Base-by-base conservation (phyloP, 23 tunicate species). In the Styela plicata region DNA sequence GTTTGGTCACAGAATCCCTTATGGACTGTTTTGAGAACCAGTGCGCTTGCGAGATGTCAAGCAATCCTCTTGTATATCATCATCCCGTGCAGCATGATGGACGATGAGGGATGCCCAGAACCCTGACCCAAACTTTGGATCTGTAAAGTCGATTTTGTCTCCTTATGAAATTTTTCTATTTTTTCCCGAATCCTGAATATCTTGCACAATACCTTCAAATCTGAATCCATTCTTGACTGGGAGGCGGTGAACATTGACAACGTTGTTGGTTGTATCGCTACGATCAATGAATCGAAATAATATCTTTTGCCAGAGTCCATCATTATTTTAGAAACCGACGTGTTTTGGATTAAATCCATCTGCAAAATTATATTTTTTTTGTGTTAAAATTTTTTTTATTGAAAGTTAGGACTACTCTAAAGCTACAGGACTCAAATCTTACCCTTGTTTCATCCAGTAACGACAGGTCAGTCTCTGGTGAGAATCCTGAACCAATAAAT, bases 401-500 rank as follows among this genome's bases (percentile, higher is more conserved):
- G 71, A 67, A 67, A 67, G 13, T 25, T 25, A 67, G 2, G 2
- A 25, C 16, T 18, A 67, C 30, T 0, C 19, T n/a, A n/a, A n/a
- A n/a, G n/a, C n/a, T n/a, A n/a, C n/a, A n/a, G n/a, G n/a, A n/a
- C n/a, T n/a, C n/a, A n/a, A n/a, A n/a, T n/a, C 80, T 31, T 32
- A 86, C 91, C 84, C 88, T 93, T 1, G 89, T 78, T 77, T 93
- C 98, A 78, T 88, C 89, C 2, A 88, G 83, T 27, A 93, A 24
- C 70, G 91, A 75, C 1, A 74, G 24, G 29, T 93, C 93, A 26
- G 53, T 31, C 3, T 78, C 82, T 0, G 90, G 37, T 2, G 89
- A 80, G n/a, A 36, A 23, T 2, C 78, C 85, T 57, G 24, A 82
- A 1, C 91, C 91, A 53, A 82, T 63, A 80, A 93, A 93, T 19